Percentiles rank a stretch among this genome's conserved stretches.
Evolutionary conservation across 2,888 invertebrate species (phyloP).

Genomic region (Phaonia tiefii): DNA sequence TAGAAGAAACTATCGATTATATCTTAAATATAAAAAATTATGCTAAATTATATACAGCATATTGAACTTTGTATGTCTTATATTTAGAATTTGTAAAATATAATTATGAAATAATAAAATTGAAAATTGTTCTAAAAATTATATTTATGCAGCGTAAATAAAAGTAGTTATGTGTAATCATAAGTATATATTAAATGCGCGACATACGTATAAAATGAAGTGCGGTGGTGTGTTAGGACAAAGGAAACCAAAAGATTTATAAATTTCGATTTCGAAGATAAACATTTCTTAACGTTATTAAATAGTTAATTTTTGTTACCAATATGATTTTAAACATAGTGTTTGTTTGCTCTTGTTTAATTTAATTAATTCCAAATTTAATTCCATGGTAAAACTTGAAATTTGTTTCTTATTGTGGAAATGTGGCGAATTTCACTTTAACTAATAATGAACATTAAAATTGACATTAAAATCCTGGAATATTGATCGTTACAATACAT

Average conservation of each 20-base stretch:
- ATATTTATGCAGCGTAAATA: slow-evolving; percentile 41
- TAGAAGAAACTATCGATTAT: slow-evolving; percentile 22
- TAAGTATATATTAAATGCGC: slow-evolving; percentile 56
- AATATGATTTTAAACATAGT: too few relatives aligned
- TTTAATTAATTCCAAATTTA: too few relatives aligned
- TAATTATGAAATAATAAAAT: slow-evolving; percentile 6
- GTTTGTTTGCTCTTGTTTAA: too few relatives aligned
- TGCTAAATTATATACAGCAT: slow-evolving; percentile 69
- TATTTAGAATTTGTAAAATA: slow-evolving; percentile 21
- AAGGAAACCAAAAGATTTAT: not conserved
- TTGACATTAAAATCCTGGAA: too few relatives aligned
- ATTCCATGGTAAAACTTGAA: too few relatives aligned
- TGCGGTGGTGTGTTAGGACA: not conserved
- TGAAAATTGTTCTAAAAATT: slow-evolving; percentile 69
- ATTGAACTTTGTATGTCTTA: slow-evolving; percentile 41
- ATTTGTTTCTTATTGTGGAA: too few relatives aligned
- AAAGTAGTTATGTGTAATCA: slow-evolving; percentile 27
- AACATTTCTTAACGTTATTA: too few relatives aligned
- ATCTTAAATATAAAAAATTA: slow-evolving; percentile 68
- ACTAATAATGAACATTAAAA: too few relatives aligned
- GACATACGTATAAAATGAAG: slow-evolving; percentile 35
- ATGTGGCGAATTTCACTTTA: too few relatives aligned
- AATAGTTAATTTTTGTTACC: too few relatives aligned
- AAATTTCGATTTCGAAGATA: too few relatives aligned
- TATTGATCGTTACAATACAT: too few relatives aligned